phyloP scores from a whole-genome alignment of 1,140 invertebrate genomes.

The Drosophila neocordata region DNA sequence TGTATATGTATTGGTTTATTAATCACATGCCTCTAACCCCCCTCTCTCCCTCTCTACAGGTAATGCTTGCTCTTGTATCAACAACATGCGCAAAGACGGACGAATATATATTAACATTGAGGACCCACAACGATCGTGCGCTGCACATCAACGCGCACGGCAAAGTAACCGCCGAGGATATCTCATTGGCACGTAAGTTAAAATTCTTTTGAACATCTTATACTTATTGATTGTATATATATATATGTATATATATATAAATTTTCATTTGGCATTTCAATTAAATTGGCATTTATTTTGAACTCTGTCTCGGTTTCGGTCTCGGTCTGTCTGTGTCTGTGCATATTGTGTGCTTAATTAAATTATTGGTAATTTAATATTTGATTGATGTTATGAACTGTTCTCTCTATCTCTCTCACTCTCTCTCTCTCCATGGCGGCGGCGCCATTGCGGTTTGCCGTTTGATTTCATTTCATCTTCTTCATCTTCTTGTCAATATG shows the following conservation, averaged over 20 bases:
- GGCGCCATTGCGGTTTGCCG: slow-evolving; percentile 61
- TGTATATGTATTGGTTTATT: slow-evolving; percentile 40
- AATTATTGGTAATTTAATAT: slow-evolving; percentile 82
- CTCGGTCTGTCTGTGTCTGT: slow-evolving; percentile 42
- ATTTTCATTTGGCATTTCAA: slow-evolving; percentile 70
- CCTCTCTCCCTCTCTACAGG: slow-evolving; percentile 38
- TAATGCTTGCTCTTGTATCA: slow-evolving; percentile 74
- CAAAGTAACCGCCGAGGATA: slow-evolving; percentile 70
- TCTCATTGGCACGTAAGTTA: slow-evolving; percentile 80
- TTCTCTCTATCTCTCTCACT: background rate
- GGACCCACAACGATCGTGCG: slow-evolving; percentile 60
- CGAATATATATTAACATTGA: slow-evolving; percentile 72
- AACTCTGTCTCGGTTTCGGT: slow-evolving; percentile 53
- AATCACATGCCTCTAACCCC: slow-evolving; percentile 28
- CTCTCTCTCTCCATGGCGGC: background rate
- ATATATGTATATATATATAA: slow-evolving; percentile 38
- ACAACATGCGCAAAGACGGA: slow-evolving; percentile 74
- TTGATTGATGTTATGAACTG: slow-evolving; percentile 76
- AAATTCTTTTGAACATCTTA: no score
- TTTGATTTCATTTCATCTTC: slow-evolving; percentile 48
- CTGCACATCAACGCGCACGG: slow-evolving; percentile 77
- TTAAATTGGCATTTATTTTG: slow-evolving; percentile 79
- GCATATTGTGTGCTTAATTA: slow-evolving; percentile 79
- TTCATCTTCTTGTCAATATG: no score
- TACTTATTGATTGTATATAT: background rate